A percentile compares a stretch with the other conserved stretches of the same genome.
Conservation (phyloP, 2,797 vertebrate species). For the Labroides dimidiatus region DNA sequence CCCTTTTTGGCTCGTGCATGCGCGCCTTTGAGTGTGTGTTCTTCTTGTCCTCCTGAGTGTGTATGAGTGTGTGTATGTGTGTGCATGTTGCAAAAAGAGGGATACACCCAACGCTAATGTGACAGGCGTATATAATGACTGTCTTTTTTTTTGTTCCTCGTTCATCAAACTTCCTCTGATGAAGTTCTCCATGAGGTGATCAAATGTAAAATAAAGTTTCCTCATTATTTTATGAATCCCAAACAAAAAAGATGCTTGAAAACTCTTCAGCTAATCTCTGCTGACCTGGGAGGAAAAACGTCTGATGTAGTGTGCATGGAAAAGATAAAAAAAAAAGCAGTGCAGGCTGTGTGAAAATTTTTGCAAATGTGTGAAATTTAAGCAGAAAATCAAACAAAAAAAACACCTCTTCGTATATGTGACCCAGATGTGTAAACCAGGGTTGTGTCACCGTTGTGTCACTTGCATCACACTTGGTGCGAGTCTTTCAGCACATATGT, state of each 20-base stretch:
- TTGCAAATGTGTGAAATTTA: conserved; percentile 1
- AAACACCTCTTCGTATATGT: neutral
- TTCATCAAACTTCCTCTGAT: conserved; percentile 61
- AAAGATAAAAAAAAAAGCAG: neutral
- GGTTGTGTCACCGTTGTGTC: conserved; percentile 25
- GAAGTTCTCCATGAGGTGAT: conserved; percentile 48
- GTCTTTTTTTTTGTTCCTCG: conserved; percentile 50
- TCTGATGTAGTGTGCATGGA: too few species aligned
- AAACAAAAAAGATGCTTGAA: neutral
- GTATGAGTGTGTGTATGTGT: conserved; percentile 17
- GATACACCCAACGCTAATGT: conserved; percentile 35
- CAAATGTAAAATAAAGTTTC: conserved; percentile 38
- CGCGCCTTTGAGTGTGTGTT: conserved; percentile 14
- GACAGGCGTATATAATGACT: conserved; percentile 11
- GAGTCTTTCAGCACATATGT: too few species aligned
- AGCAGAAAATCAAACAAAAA: conserved; percentile 9
- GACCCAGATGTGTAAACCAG: neutral
- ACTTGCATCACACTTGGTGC: conserved; percentile 46
- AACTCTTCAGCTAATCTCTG: conserved; percentile 18
- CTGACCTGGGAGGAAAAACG: conserved; percentile 3
- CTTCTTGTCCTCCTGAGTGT: neutral
- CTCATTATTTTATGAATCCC: conserved; percentile 25
- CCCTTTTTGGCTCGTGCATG: conserved; percentile 61
- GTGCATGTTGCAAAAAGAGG: conserved; percentile 18
- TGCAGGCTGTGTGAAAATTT: neutral